Evolutionary conservation across 2,888 invertebrate species (phyloP), one percentile per base, ranked within the genome.

Genomic region (Drosophila kanekoi): DNA sequence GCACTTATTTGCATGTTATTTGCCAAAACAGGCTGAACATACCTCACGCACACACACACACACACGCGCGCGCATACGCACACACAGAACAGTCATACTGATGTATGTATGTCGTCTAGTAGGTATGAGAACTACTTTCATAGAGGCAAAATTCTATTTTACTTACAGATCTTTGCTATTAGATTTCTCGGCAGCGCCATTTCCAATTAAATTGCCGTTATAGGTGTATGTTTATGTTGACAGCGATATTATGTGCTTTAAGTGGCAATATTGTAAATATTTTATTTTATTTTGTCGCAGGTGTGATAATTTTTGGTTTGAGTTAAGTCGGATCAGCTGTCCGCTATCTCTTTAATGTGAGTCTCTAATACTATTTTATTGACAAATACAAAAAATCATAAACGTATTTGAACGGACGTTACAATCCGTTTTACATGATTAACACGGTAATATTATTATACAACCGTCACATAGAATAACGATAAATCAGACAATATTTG

Each of bases 131-230:
- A 52, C 58, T 48, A 73, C 61, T 70, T 77, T 72, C 59, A 62
- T 62, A 48, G 44, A 52, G 41, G 51, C 16, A 20, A 43, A 53
- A 62, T 71, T 78, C 45, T 70, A 65, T 47, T 77, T 85, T 74
- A 91, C 92, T 92, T 89, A 93, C 92, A 92, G 87, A 92, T 92
- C 91, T 92, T 92, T 79, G 91, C 82, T 70, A 91, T 89, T 81
- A 92, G 87, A 77, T 92, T 92, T 80, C 93, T 91, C 76, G 91
- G 87, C 89, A 92, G 83, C 85, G 93, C 92, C 92, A 93, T 93
- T 77, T 83, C 81, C 71, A 67, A 52, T 63, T 64, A 75, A 79
- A 72, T 94, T 85, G 90, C 65, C 20, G 49, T 78, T 87, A 69
- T 70, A n/a, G 20, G 2, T 49, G 18, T 37, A 53, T 23, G 48